Evolutionary conservation across 2,797 vertebrate species (phyloP), one percentile per base, ranked within the genome.

Genomic region (Phoebastria nigripes): DNA sequence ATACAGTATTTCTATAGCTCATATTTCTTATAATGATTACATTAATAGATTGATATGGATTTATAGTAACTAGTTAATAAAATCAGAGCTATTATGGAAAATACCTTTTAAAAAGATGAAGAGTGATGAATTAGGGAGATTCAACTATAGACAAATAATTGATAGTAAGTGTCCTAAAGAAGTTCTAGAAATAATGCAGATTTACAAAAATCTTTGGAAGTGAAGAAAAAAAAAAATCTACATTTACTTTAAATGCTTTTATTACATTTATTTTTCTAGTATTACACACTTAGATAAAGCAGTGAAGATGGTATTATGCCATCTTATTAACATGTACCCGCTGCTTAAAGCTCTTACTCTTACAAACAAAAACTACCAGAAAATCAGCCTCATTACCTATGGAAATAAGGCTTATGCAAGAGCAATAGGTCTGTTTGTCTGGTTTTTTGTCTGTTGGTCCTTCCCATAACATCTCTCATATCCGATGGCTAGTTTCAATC

Each of bases 131-230:
- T 90, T 86, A 95, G 73, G 92, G 55, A 94, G 79, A 97, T 95
- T 77, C 52, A 96, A 70, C 94, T 95, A 96, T 56, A 96, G 96
- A 93, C 25, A 97, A 89, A 83, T 61, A 95, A 93, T 84, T 95
- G 90, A 97, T 97, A 80, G 89, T 83, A 80, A 90, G 35, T 77
- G 29, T 79, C 87, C 74, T 82, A 39, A 65, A 61, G n/a, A 86
- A 72, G 12, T 42, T 80, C 33, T 39, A 51, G 25, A 73, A 81
- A 74, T 56, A 39, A 74, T 12, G 15, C 7, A 11, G 19, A 63
- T 62, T 39, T 35, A 44, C 15, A 51, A 71, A 91, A 84, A 28
- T n/a, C 71, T 11, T 58, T 89, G 9, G 22, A 81, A 33, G 7
- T 42, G 9, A 56, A 79, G 4, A 11, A 41, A 46, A 54, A 52